Base-by-base conservation (phyloP, 2,888 invertebrate species). In the Notodonta dromedarius region DNA sequence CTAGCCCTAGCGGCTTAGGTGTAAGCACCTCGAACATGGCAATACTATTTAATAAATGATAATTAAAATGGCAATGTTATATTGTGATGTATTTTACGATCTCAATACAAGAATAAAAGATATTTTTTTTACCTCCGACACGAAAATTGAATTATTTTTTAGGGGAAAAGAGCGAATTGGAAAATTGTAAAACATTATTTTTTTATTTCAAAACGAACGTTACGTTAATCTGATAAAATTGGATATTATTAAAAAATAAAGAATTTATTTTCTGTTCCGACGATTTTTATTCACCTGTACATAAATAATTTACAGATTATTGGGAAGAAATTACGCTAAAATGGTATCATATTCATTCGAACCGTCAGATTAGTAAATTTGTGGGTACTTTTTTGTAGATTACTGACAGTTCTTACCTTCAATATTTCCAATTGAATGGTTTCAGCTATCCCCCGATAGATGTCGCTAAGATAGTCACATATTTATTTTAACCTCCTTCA, bases 261-360 rank as follows among this genome's bases (percentile, higher is more conserved):
- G 91, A 93, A 91, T 93, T 93, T 93, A 92, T 92, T 93, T 91
- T 90, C 90, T 93, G 93, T 93, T 93, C 75, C 78, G 82, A 76
- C 80, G 80, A 74, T 68, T 89, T 84, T 90, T 74, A 81, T 83
- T 86, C 5, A 53, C n/a, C 44, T 12, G 5, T 4, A 5, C 12
- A 44, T 12, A 24, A 24, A 24, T 24, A 24, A 24, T 24, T 24
- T 24, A 24, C 24, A 24, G 24, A 24, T 24, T 24, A 24, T 24
- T 2, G 24, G 2, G 24, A 24, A 24, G 24, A 24, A 24, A 24
- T 24, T 24, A 24, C 24, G 2, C 1, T 24, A 24, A 24, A 24
- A 24, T 24, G 24, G 24, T 24, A 24, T 24, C 24, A 24, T 24
- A 24, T 24, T 24, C 24, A 24, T 24, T 24, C 24, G 24, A 24